phyloP scores from a whole-genome alignment of 1,140 invertebrate species.

The Orchestia grillus region DNA sequence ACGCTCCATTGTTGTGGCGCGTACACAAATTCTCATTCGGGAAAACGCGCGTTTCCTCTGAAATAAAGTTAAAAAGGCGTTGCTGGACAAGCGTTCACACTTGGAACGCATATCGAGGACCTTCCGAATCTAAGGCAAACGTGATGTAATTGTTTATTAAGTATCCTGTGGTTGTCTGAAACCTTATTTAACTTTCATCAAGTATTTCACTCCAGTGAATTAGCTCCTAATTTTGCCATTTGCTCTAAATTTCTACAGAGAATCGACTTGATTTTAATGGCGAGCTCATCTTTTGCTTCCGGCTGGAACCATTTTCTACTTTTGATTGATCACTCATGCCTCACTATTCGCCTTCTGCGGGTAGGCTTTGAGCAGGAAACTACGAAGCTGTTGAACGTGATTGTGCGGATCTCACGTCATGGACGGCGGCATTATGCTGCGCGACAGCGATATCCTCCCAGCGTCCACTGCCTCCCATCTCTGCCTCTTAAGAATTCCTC shows the following conservation, averaged over 20 bases:
- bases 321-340: background rate
- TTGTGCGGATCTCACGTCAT: too few relatives aligned
- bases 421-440: background rate
- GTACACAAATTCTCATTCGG: too few relatives aligned
- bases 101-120: too few relatives aligned
- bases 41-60: too few relatives aligned
- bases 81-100: too few relatives aligned
- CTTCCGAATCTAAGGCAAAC: too few relatives aligned
- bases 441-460: background rate
- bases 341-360: too few relatives aligned
- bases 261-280: background rate
- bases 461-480: background rate
- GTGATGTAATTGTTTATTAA: too few relatives aligned
- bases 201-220: background rate
- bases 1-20: too few relatives aligned
- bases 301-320: background rate
- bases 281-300: background rate
- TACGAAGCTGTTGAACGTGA: background rate
- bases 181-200: too few relatives aligned
- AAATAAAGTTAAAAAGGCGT: too few relatives aligned
- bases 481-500: conserved; percentile 6
- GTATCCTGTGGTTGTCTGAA: too few relatives aligned
- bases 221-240: background rate
- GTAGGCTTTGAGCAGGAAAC: background rate
- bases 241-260: background rate